Percentiles rank a stretch among this genome's conserved stretches.
Conservation (phyloP, 2,113 vertebrate genomes). For the Dromaius novaehollandiae region DNA sequence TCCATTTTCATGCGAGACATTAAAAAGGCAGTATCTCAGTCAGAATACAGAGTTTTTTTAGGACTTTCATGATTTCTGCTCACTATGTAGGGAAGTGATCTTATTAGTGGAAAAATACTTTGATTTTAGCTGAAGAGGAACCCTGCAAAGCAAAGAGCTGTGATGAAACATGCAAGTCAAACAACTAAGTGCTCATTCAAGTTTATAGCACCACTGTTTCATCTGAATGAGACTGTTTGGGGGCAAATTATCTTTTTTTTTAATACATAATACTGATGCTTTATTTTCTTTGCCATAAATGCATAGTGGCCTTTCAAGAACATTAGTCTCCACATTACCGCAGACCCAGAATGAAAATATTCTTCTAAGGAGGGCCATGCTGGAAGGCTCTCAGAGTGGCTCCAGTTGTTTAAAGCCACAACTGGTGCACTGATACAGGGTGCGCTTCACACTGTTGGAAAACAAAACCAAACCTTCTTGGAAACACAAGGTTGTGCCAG, state of each 20-base stretch:
- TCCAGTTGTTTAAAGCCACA: conserved; percentile 14
- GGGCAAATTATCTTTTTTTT: conserved; percentile 20
- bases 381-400: background rate
- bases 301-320: background rate
- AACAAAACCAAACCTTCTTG: background rate
- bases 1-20: conserved; percentile 1
- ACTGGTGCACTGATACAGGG: accelerated
- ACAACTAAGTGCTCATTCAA: background rate
- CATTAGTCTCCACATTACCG: background rate
- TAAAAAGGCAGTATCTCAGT: background rate
- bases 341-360: background rate
- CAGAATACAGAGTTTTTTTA: background rate
- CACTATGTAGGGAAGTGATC: background rate
- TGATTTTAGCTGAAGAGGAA: conserved; percentile 36
- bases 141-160: background rate
- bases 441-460: background rate
- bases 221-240: background rate
- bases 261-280: background rate
- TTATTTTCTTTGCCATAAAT: conserved; percentile 11
- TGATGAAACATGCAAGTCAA: conserved; percentile 9
- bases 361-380: background rate
- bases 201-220: background rate
- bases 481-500: background rate
- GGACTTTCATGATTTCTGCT: background rate
- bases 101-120: conserved; percentile 10